Base-by-base conservation (phyloP, 2,797 vertebrate species). In the Synanceia verrucosa region DNA sequence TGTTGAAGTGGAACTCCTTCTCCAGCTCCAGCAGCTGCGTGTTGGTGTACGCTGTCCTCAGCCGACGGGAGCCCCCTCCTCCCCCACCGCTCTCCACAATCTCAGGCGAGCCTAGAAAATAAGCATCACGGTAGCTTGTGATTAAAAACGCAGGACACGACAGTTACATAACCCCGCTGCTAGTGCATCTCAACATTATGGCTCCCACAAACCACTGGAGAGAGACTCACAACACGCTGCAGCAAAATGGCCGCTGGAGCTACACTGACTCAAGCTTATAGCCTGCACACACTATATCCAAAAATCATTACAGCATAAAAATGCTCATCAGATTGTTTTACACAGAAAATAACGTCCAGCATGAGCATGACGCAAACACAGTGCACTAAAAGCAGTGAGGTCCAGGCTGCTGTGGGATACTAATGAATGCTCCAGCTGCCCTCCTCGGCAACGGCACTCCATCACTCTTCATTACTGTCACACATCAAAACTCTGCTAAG, bases 401-500 rank as follows among this genome's bases (percentile, higher is more conserved):
- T 87, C 85, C 94, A 94, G 89, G 91, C 94, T 95, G 94, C 92
- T 93, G 95, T 94, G 86, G 83, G 86, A 78, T 73, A 95, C 94
- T 97, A 97, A 97, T 96, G 96, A 97, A 97, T 96, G 95, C 94
- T 95, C 95, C 96, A 97, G 96, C 96, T 96, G 96, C 96, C 96
- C 95, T 96, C 94, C 95, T 94, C 95, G 95, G 95, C 95, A 94
- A 94, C 95, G 95, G 94, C 94, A 94, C 96, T 97, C 95, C 97
- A 97, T 98, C 97, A 97, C 96, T 98, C 97, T 97, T 98, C 96
- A 99, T 98, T 98, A 97, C 96, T 97, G 97, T 98, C 97, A 99
- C 95, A 95, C 95, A 97, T 94, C 94, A 96, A 92, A 96, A 97
- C 94, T 95, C 94, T 94, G 93, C 94, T 90, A 94, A 95, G 91